These are phyloP conservation scores for Lonchura striata DNA, from an alignment of 2,113 vertebrate genomes.

Conservation along the genomic window DNA sequence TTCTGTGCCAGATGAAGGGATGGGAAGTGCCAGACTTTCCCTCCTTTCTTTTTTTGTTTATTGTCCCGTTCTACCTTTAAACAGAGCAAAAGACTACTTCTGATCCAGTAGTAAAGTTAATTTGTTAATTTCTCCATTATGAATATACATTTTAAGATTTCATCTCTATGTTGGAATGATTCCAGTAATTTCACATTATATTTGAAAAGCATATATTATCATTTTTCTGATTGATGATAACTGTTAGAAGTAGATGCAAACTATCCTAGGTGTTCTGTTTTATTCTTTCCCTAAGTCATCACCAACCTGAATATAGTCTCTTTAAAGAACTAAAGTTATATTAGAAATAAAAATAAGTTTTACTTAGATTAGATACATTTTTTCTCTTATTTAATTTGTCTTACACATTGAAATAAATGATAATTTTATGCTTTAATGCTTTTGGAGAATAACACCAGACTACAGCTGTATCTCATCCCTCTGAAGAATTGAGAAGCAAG, in stretches of 20 bases:
- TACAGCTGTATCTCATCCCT: neutral
- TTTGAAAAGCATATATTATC: neutral
- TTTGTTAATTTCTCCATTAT: neutral
- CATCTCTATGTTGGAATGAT: neutral
- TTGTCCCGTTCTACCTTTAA: neutral
- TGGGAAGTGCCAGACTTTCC: neutral
- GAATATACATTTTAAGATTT: neutral
- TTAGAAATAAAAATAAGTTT: neutral
- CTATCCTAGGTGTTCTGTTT: neutral
- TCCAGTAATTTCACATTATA: neutral
- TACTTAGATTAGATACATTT: neutral
- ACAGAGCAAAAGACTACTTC: neutral
- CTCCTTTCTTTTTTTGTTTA: neutral
- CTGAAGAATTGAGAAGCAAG: neutral
- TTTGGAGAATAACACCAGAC: neutral
- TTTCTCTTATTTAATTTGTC: neutral
- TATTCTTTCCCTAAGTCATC: neutral
- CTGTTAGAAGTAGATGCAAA: neutral
- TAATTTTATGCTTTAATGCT: constrained; percentile 4
- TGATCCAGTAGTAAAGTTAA: neutral
- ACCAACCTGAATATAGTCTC: neutral
- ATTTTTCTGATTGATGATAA: neutral
- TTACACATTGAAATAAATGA: neutral
- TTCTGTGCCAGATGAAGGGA: neutral
- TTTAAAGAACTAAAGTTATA: neutral